Conservation (phyloP, 2,888 invertebrate genomes). For the Heliconius sara region DNA sequence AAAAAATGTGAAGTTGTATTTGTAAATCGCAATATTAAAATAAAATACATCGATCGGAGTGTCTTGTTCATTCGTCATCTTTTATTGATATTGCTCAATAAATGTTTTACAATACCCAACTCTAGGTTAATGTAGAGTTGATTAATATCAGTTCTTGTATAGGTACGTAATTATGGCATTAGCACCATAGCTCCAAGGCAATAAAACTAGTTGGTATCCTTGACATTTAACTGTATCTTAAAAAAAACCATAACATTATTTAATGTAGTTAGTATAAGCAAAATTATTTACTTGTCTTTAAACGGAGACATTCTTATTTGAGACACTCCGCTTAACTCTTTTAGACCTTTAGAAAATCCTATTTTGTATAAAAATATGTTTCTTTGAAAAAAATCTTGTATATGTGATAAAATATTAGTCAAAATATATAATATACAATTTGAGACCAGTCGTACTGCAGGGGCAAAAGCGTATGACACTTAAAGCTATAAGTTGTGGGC, state of each 20-base stretch:
- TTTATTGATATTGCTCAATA: conserved; percentile 14
- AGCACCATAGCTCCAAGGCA: conserved; percentile 41
- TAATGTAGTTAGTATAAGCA: neutral
- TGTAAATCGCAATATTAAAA: neutral
- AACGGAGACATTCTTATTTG: no score
- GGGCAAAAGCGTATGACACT: no score
- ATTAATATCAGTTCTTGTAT: conserved; percentile 28
- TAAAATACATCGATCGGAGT: neutral
- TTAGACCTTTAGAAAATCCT: no score
- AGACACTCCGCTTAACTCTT: no score
- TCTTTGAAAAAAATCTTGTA: neutral
- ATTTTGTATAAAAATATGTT: neutral
- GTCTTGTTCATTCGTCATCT: conserved; percentile 4
- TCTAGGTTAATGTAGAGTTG: conserved; percentile 10
- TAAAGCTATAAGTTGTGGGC: no score
- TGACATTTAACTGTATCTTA: conserved; percentile 39
- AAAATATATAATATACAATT: no score
- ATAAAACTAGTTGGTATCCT: conserved; percentile 40
- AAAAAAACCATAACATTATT: conserved; percentile 31
- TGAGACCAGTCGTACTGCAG: no score
- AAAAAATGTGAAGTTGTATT: neutral
- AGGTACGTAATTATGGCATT: conserved; percentile 28
- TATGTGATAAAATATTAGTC: neutral
- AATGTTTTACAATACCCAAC: conserved; percentile 22
- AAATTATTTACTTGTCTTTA: neutral